Evolutionary conservation across 2,888 invertebrate species (phyloP).

Genomic region (Minunthozetes semirufus): DNA sequence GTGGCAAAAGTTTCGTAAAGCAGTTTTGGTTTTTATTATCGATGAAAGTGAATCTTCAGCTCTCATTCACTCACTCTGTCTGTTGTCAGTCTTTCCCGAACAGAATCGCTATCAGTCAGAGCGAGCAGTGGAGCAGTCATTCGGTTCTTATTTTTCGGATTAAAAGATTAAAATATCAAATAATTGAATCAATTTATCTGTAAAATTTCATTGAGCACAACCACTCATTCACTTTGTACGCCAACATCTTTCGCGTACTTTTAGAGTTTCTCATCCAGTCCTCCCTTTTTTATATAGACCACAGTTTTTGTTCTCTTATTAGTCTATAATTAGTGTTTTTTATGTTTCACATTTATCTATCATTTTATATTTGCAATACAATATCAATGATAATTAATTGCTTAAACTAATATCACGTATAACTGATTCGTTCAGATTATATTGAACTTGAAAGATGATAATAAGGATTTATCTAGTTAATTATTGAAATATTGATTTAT

Average conservation of each 20-base stretch:
- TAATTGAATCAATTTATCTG: conserved; percentile 26
- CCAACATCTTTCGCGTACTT: background rate
- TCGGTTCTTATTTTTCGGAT: background rate
- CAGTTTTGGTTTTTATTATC: background rate
- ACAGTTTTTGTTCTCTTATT: no score
- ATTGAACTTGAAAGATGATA: no score
- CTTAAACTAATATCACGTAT: no score
- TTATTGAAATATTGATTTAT: no score
- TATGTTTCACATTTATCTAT: no score
- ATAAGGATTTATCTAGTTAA: no score
- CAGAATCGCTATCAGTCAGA: background rate
- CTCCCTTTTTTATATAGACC: background rate
- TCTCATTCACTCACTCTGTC: background rate
- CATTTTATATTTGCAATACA: no score
- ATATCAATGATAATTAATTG: no score
- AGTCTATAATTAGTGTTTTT: no score
- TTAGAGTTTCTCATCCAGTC: background rate
- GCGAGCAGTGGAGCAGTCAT: background rate
- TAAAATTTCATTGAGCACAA: conserved; percentile 20
- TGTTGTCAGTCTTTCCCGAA: background rate
- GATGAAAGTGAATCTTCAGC: conserved; percentile 9
- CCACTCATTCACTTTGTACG: background rate
- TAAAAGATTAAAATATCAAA: conserved; percentile 22
- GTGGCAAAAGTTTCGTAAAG: background rate
- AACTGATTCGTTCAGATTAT: no score